Percentiles rank a stretch among this genome's conserved stretches.
Conservation (phyloP, 2,113 vertebrate species). For the Labeo catla region DNA sequence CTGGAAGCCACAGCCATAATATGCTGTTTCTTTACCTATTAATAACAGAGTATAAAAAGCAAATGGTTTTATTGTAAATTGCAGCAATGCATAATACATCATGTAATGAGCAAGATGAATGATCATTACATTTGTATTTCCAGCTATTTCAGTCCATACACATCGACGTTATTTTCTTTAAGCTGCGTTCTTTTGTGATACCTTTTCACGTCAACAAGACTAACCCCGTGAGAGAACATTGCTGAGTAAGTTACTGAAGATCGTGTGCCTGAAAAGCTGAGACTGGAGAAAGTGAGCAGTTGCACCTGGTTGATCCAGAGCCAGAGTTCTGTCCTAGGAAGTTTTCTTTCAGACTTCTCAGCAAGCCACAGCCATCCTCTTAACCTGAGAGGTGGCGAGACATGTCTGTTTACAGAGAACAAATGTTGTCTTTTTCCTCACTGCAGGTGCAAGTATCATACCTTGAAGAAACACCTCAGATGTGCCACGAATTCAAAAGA, state of each 20-base stretch:
- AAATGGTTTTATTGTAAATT: not conserved
- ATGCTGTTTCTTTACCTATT: too few species aligned
- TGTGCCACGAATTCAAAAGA: not conserved
- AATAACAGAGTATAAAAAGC: too few species aligned
- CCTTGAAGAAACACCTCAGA: not conserved
- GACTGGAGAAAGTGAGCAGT: not conserved
- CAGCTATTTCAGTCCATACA: not conserved
- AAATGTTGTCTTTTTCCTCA: not conserved
- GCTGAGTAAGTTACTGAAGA: slow-evolving; percentile 17
- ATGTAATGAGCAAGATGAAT: not conserved
- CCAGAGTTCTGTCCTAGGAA: slow-evolving; percentile 15
- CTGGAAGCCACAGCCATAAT: too few species aligned
- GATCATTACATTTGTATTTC: not conserved
- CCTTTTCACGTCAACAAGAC: not conserved
- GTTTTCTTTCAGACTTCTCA: not conserved
- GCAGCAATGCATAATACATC: not conserved
- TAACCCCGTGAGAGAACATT: slow-evolving; percentile 8
- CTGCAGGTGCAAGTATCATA: not conserved
- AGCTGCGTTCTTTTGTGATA: not conserved
- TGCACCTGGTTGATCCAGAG: slow-evolving; percentile 29
- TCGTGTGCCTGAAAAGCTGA: slow-evolving; percentile 17
- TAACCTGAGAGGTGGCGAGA: slow-evolving; percentile 7
- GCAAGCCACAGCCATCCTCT: slow-evolving; percentile 10
- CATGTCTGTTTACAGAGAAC: slow-evolving; percentile 37
- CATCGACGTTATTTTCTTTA: not conserved